These are phyloP conservation scores for Arge pagana DNA, from an alignment of 2,888 invertebrate species.

Conservation along the genomic window DNA sequence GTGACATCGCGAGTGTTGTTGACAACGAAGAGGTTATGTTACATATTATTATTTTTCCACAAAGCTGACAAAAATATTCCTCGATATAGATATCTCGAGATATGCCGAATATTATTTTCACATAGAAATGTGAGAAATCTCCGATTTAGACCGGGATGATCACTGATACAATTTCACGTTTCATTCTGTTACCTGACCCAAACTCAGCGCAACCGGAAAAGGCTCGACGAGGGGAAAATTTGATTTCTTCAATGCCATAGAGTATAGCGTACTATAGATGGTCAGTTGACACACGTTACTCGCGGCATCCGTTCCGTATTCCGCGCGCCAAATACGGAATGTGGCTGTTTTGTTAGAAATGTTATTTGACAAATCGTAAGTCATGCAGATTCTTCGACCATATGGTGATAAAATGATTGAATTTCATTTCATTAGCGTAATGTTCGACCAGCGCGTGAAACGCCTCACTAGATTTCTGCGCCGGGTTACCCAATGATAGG, in stretches of 20 bases:
- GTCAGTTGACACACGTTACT: too few relatives aligned
- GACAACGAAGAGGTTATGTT: slow-evolving; percentile 16
- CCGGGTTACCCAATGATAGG: too few relatives aligned
- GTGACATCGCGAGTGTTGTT: slow-evolving; percentile 7
- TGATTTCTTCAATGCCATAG: slow-evolving; percentile 11
- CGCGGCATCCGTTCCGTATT: too few relatives aligned
- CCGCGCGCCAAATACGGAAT: too few relatives aligned
- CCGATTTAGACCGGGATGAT: slow-evolving; percentile 35
- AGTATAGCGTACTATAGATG: too few relatives aligned
- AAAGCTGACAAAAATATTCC: not conserved
- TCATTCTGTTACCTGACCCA: slow-evolving; percentile 45
- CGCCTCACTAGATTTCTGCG: too few relatives aligned
- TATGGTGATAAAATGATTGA: too few relatives aligned
- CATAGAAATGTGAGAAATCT: not conserved
- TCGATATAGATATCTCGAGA: slow-evolving; percentile 1
- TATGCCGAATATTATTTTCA: slow-evolving; percentile 3
- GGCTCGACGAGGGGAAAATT: slow-evolving; percentile 31
- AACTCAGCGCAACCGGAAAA: slow-evolving; percentile 48
- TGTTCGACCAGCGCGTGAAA: too few relatives aligned
- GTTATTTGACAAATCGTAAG: too few relatives aligned
- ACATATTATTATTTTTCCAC: not conserved
- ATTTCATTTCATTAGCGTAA: too few relatives aligned
- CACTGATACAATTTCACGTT: slow-evolving; percentile 36
- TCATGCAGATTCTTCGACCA: too few relatives aligned
- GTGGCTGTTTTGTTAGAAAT: too few relatives aligned